A percentile compares a stretch with the other conserved stretches of the same genome.
phyloP scores from a whole-genome alignment of 2,888 invertebrate genomes.

The Eurytoma adleriae region DNA sequence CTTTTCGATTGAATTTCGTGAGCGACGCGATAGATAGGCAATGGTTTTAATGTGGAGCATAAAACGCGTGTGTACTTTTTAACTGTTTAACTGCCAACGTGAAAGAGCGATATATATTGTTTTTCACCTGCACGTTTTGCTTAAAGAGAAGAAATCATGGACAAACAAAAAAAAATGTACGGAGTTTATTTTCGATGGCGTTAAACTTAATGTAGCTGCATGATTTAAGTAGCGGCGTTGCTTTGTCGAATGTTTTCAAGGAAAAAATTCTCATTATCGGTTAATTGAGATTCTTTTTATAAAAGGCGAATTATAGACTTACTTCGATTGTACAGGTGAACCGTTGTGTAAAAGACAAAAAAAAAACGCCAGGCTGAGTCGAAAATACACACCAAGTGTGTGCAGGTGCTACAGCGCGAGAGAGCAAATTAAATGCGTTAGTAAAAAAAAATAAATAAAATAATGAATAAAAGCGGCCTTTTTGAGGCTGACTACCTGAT shows the following conservation, averaged over 20 bases:
- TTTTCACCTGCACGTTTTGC: conserved; percentile 45
- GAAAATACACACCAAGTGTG: conserved; percentile 55
- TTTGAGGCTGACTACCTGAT: conserved; percentile 35
- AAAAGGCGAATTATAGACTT: conserved; percentile 44
- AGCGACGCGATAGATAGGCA: conserved; percentile 9
- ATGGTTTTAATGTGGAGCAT: neutral
- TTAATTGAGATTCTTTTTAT: conserved; percentile 42
- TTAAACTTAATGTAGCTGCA: neutral
- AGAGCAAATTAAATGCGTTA: conserved; percentile 20
- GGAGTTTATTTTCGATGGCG: conserved; percentile 2
- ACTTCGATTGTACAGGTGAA: conserved; percentile 21
- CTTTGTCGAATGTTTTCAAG: conserved; percentile 31
- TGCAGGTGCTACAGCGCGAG: conserved; percentile 49
- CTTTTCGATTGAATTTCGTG: conserved; percentile 46
- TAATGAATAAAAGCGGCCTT: conserved; percentile 23
- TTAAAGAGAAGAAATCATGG: no score
- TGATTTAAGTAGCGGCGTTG: conserved; percentile 4
- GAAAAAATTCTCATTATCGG: conserved; percentile 31
- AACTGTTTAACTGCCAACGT: conserved; percentile 28
- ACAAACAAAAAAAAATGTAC: no score
- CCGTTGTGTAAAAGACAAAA: conserved; percentile 28
- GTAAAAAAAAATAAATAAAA: conserved; percentile 15
- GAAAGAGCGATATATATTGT: conserved; percentile 3
- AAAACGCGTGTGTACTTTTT: conserved; percentile 16
- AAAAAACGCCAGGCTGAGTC: conserved; percentile 43